Evolutionary conservation across 2,888 invertebrate species (phyloP).

Genomic region (Amblyteles armatorius): DNA sequence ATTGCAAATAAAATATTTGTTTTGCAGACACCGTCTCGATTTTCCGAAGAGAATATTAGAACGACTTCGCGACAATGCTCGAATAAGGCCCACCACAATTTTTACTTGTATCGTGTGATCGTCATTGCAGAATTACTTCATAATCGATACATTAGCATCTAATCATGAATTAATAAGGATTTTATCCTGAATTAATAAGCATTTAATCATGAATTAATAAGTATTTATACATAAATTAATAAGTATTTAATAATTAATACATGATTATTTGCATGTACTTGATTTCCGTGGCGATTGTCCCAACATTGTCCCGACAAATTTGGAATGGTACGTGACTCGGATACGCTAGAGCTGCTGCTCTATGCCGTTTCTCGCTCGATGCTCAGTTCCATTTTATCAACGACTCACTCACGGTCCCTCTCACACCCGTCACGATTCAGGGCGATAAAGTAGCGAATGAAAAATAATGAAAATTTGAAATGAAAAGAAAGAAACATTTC

Average conservation of each 20-base stretch:
- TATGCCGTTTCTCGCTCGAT: background rate
- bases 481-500: conserved; percentile 38
- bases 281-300: no score
- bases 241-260: background rate
- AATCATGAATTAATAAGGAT: no score
- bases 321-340: conserved; percentile 78
- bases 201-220: no score
- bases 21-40: background rate
- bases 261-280: no score
- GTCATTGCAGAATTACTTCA: background rate
- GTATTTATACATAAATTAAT: no score
- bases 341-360: conserved; percentile 58
- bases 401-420: conserved; percentile 46
- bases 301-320: conserved; percentile 64
- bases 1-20: conserved; percentile 47
- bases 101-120: background rate
- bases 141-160: no score
- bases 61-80: background rate
- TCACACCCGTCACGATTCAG: conserved; percentile 20
- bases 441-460: conserved; percentile 15
- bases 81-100: background rate
- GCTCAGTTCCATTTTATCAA: conserved; percentile 33
- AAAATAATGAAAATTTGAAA: background rate
- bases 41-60: background rate
- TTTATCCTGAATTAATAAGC: no score